Evolutionary conservation across 2,888 invertebrate genomes (phyloP), one percentile per base, ranked within the genome.

Genomic region (Chrysotoxum bicinctum): DNA sequence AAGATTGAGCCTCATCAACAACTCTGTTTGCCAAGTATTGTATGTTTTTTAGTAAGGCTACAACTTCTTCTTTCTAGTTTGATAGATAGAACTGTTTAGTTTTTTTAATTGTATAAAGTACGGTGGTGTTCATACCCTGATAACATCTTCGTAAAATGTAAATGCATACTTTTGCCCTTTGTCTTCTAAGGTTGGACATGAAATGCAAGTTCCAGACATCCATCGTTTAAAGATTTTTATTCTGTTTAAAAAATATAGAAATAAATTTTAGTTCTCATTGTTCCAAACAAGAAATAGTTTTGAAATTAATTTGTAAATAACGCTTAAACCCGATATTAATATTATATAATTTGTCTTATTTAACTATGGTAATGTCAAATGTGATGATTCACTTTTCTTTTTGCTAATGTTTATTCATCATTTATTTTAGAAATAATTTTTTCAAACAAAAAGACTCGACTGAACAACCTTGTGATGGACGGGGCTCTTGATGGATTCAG

Each of bases 161-260:
- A 96, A 96, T 1, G 94, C 93, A 87, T 94, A 88, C 93, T 95
- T 43, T 56, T 87, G 81, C 19, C 88, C 89, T 6, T 94, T 93
- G 2, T 94, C 93, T 5, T 90, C 90, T 14, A 89, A 84, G 0
- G 89, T 88, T 1, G 94, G 93, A 81, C 96, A 96, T 45, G 95
- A 94, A 0, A 96, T 89, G 89, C 98, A 98, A 0, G 96, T 96
- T 12, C 95, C 95, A 88, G 94, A 93, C 96, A 97, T 96, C 98
- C 98, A 98, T 9, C 98, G 94, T 0, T 96, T 94, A 89, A 98
- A 96, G 0, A 93, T 91, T 37, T 12, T 37, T 5, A 37, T 37
- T 81, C 96, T 96, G 21, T 66, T 45, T 6, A 7, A 3, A 8
- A 0, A 52, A 48, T 8, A 43, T 16, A 16, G 5, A 48, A 48